These are phyloP conservation scores for Smutsia temminckii DNA, from an alignment of 2,797 vertebrate species.

Conservation along the genomic window DNA sequence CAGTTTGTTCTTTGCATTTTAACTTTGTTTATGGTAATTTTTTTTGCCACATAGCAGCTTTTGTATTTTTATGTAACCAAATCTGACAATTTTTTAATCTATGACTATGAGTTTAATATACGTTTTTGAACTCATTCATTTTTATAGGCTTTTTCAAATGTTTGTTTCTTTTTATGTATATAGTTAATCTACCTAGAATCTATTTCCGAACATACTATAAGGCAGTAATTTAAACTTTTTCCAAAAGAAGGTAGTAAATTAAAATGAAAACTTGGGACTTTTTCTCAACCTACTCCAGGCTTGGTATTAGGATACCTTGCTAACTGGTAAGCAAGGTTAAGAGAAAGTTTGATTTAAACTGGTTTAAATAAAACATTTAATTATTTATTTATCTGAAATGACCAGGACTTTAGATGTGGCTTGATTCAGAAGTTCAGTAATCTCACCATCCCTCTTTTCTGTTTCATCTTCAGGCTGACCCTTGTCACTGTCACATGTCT, in stretches of 20 bases:
- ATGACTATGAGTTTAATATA: not conserved
- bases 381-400: not conserved
- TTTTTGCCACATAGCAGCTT: not conserved
- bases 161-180: not conserved
- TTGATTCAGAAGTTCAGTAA: not conserved
- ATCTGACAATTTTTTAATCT: not conserved
- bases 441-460: not conserved
- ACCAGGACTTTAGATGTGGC: not conserved
- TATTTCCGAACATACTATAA: not conserved
- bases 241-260: not conserved
- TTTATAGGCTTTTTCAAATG: not conserved
- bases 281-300: not conserved
- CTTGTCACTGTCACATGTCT: not conserved
- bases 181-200: not conserved
- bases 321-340: not conserved
- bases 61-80: conserved; percentile 1
- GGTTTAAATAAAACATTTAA: not conserved
- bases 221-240: not conserved
- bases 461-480: not conserved
- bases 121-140: not conserved
- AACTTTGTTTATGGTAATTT: not conserved
- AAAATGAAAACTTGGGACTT: not conserved
- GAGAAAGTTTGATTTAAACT: not conserved
- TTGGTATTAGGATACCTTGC: not conserved
- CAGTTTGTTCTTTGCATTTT: not conserved